phyloP scores from a whole-genome alignment of 2,888 invertebrate species.

The Apocheima hispidaria region DNA sequence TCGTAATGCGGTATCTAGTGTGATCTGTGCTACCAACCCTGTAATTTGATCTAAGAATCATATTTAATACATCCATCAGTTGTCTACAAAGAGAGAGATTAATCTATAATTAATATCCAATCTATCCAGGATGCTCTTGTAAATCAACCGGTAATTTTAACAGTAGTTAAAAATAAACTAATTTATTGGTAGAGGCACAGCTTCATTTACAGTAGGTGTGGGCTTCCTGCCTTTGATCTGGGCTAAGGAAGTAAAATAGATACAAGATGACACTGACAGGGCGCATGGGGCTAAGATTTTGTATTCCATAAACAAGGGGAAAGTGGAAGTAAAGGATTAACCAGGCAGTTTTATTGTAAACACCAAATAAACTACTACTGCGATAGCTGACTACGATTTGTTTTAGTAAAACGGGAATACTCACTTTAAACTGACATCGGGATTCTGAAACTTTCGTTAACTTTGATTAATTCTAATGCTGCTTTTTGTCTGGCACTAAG shows the following conservation, averaged over 20 bases:
- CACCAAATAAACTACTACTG: too few species aligned
- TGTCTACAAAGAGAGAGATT: background rate
- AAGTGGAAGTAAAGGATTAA: conserved; percentile 3
- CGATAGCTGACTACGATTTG: too few species aligned
- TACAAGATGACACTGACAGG: background rate
- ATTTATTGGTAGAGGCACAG: conserved; percentile 10
- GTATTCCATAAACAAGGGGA: conserved; percentile 1
- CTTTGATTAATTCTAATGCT: too few species aligned
- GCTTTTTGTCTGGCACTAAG: too few species aligned
- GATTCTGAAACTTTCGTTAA: too few species aligned
- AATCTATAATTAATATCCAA: conserved; percentile 4
- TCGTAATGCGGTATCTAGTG: too few species aligned
- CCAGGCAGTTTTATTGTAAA: too few species aligned
- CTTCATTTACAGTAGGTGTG: background rate
- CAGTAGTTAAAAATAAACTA: conserved; percentile 17
- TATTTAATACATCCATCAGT: background rate
- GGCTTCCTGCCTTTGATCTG: conserved; percentile 22
- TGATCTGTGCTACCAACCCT: too few species aligned
- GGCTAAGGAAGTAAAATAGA: conserved; percentile 6
- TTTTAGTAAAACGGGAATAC: too few species aligned
- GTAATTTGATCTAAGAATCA: background rate
- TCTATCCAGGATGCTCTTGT: conserved; percentile 7
- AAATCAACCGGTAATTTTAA: background rate
- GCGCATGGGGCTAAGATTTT: background rate
- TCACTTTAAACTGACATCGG: too few species aligned